Evolutionary conservation across 2,797 vertebrate species (phyloP), one percentile per base, ranked within the genome.

Genomic region (Macroramphosus scolopax): DNA sequence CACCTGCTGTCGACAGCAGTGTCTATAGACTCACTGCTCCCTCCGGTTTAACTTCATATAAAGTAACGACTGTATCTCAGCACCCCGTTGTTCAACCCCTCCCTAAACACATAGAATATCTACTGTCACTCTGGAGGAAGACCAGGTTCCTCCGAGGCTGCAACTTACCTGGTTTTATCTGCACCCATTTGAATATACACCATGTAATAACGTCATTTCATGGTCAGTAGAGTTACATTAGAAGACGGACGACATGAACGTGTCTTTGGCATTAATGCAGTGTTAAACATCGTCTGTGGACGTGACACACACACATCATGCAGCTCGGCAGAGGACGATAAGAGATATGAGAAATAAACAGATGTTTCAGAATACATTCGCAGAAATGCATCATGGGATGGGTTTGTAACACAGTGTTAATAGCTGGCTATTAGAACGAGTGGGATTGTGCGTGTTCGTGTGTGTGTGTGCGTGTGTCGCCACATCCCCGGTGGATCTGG

Each of bases 311-410:
- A 73, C 40, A 71, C 31, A 70, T 61, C 85, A 88, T 87, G 87
- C 85, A 80, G 31, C 54, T 67, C 65, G 51, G 65, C 47, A 47
- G 72, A 67, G 54, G 61, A 81, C 57, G 58, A 5, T 44, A 33
- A 71, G 33, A 72, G 70, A 64, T 33, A 22, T 50, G 29, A 75
- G 11, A 39, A 65, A 25, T 20, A 63, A 43, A 58, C 72, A 57
- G 36, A 75, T 75, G 80, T 84, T 83, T 83, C 70, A 80, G 73
- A 75, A 75, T 51, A 17, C 11, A 62, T 59, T 82, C n/a, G 64
- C 79, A 83, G 77, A 83, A 87, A 88, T 88, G 84, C 76, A 82
- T 52, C 29, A 81, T 85, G 83, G 58, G 49, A 86, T 86, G 81
- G 53, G 35, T 71, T 68, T 72, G 63, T 67, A 24, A 63, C 46